Percentiles rank a stretch among this genome's conserved stretches.
Evolutionary conservation across 2,888 invertebrate genomes (phyloP).

Genomic region (Peribatodes rhomboidaria): DNA sequence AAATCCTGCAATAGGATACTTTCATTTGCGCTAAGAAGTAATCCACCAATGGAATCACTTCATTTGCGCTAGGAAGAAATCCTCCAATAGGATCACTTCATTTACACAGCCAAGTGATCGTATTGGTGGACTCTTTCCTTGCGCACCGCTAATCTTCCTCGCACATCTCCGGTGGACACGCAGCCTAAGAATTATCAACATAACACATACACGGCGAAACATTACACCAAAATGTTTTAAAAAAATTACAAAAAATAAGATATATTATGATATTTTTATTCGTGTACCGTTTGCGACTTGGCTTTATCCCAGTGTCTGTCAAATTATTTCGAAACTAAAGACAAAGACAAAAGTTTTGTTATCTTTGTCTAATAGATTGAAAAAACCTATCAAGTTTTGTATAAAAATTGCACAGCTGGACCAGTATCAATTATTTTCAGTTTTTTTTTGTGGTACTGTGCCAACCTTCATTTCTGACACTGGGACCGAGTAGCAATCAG

Average conservation of each 20-base stretch:
- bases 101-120: too few species aligned
- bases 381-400: neutral
- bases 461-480: neutral
- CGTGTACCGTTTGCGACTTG: neutral
- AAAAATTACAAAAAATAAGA: neutral
- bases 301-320: conserved; percentile 1
- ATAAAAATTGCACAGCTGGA: too few species aligned
- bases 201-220: conserved; percentile 10
- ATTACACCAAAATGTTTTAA: conserved; percentile 12
- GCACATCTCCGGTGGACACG: too few species aligned
- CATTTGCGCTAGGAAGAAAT: too few species aligned
- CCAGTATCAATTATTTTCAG: too few species aligned
- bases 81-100: too few species aligned
- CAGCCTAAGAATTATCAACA: conserved; percentile 50
- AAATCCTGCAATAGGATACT: too few species aligned
- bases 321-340: neutral
- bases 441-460: too few species aligned
- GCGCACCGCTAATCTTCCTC: too few species aligned
- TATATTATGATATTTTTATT: neutral
- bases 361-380: neutral
- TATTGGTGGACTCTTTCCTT: too few species aligned
- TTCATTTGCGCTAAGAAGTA: too few species aligned
- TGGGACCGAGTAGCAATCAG: neutral
- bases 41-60: too few species aligned
- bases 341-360: neutral